These are phyloP conservation scores for Lepidurus apus DNA, from an alignment of 1,140 invertebrate species.

Conservation along the genomic window DNA sequence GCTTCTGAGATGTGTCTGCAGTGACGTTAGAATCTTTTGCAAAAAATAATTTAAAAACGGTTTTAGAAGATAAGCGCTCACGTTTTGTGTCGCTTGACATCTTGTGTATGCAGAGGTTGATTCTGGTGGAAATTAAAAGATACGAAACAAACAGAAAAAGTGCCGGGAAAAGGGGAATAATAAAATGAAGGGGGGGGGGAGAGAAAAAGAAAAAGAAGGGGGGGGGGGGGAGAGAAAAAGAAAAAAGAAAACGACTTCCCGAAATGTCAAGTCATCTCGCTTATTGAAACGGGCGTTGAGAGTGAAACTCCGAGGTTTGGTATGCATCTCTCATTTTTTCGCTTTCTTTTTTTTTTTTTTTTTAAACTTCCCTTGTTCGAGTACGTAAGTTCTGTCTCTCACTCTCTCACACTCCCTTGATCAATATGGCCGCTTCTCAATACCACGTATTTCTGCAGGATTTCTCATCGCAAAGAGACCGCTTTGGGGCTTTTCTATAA, in stretches of 20 bases:
- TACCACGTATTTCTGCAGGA: neutral
- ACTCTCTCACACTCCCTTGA: neutral
- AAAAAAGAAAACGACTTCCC: neutral
- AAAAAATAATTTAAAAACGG: no score
- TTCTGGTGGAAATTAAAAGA: neutral
- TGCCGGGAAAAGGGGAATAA: neutral
- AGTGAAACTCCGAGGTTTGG: neutral
- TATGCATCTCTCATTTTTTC: constrained; percentile 11
- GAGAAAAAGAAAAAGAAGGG: neutral
- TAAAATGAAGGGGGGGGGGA: neutral
- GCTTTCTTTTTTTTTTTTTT: neutral
- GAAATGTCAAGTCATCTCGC: constrained; percentile 18
- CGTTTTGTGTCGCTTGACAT: constrained; percentile 14
- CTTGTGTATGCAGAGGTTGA: neutral
- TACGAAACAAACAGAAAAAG: neutral
- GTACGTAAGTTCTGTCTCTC: neutral
- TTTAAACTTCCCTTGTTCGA: no score
- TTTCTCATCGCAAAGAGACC: neutral
- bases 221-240: no score
- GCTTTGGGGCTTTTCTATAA: no score
- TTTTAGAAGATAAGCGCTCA: neutral
- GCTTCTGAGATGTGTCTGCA: no score
- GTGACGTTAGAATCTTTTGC: no score
- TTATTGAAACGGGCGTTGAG: constrained; percentile 15
- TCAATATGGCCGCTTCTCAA: constrained; percentile 18